Conservation (phyloP, 2,113 vertebrate species). For the Scalopus aquaticus region DNA sequence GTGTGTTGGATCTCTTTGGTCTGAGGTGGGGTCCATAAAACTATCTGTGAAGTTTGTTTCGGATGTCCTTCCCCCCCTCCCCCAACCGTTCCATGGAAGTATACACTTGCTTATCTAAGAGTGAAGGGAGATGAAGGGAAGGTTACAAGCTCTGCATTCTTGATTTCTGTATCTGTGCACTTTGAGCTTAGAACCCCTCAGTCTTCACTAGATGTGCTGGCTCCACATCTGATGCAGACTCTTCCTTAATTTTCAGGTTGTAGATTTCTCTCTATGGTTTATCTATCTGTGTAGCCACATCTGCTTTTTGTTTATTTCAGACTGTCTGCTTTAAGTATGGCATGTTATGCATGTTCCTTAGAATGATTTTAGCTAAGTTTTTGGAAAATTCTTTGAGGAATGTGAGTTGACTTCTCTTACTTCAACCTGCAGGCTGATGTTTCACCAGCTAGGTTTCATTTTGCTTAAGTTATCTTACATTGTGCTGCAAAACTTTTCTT, state of each 20-base stretch:
- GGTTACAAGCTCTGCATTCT: not conserved
- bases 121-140: not conserved
- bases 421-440: not conserved
- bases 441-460: slow-evolving; percentile 33
- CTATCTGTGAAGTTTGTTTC: no score
- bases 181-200: not conserved
- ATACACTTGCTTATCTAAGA: not conserved
- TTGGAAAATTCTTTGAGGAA: slow-evolving; percentile 4
- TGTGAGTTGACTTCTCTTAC: not conserved
- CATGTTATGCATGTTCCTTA: not conserved
- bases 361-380: not conserved
- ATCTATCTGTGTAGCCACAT: not conserved
- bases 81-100: not conserved
- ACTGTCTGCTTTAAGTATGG: not conserved
- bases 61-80: no score
- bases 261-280: not conserved
- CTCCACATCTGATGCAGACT: not conserved
- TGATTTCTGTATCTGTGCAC: not conserved
- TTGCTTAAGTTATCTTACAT: not conserved
- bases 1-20: no score
- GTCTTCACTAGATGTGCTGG: not conserved
- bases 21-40: no score
- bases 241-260: not conserved
- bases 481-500: not conserved
- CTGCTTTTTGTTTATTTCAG: not conserved